Evolutionary conservation across 1,140 invertebrate species (phyloP).

Genomic region (Bombus haemorrhoidalis): DNA sequence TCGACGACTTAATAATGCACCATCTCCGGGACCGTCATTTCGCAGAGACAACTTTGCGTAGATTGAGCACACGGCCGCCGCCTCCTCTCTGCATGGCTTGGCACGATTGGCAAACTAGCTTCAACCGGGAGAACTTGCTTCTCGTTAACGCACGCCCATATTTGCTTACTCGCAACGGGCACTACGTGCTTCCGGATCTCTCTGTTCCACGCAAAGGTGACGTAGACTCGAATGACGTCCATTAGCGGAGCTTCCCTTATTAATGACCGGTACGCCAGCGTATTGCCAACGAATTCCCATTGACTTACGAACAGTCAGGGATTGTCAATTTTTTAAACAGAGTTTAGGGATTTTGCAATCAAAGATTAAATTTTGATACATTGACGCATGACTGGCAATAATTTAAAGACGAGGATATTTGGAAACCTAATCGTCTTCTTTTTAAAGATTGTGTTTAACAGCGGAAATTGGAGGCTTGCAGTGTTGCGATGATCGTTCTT

Average conservation of each 20-base stretch:
- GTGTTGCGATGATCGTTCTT: too few relatives aligned
- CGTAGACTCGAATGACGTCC: background rate
- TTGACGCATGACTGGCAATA: too few relatives aligned
- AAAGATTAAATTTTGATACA: too few relatives aligned
- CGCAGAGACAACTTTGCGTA: conserved; percentile 55
- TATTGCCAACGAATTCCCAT: background rate
- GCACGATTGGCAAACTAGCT: conserved; percentile 51
- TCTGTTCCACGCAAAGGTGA: background rate
- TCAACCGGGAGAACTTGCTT: background rate
- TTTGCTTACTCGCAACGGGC: conserved; percentile 12
- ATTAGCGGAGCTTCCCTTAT: conserved; percentile 5
- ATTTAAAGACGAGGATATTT: too few relatives aligned
- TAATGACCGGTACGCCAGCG: background rate
- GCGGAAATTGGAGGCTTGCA: too few relatives aligned
- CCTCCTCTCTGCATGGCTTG: background rate
- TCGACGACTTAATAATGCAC: conserved; percentile 61
- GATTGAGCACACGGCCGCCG: conserved; percentile 27
- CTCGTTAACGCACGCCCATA: conserved; percentile 52
- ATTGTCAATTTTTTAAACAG: background rate
- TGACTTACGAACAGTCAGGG: background rate
- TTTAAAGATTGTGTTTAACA: too few relatives aligned
- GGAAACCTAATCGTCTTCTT: too few relatives aligned
- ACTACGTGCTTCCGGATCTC: background rate
- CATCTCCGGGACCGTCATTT: conserved; percentile 54
- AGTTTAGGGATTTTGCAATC: too few relatives aligned